Conservation (phyloP, 2,888 invertebrate species). For the Dasysyrphus albostriatus region DNA sequence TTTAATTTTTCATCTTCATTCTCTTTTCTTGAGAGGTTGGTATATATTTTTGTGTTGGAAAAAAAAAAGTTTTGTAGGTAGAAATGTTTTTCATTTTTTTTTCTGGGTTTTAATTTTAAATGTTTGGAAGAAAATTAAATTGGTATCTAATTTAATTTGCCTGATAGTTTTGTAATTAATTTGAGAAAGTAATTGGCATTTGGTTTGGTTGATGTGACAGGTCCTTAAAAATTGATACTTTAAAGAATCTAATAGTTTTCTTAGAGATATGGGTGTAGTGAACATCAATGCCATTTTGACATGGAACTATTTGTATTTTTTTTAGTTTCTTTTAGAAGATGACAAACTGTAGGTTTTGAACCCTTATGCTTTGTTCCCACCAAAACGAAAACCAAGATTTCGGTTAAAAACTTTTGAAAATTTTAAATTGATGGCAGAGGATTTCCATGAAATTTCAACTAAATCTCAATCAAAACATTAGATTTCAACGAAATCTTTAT, state of each 20-base stretch:
- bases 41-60: constrained; percentile 18
- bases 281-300: background rate
- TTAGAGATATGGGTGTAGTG: background rate
- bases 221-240: background rate
- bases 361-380: too few relatives aligned
- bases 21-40: background rate
- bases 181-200: constrained; percentile 35
- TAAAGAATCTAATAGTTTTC: background rate
- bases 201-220: constrained; percentile 5
- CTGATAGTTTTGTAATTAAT: constrained; percentile 52
- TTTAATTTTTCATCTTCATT: constrained; percentile 7
- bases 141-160: constrained; percentile 41
- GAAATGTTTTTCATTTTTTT: constrained; percentile 22
- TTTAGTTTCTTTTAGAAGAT: too few relatives aligned
- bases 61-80: constrained; percentile 18
- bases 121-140: constrained; percentile 36
- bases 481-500: too few relatives aligned
- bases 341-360: too few relatives aligned
- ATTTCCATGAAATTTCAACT: too few relatives aligned
- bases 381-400: too few relatives aligned
- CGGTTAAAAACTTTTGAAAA: too few relatives aligned
- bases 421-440: too few relatives aligned
- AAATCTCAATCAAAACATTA: too few relatives aligned
- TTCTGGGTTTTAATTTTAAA: constrained; percentile 29
- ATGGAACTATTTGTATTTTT: too few relatives aligned